Evolutionary conservation across 1,140 invertebrate genomes (phyloP).

Genomic region (Sycophila sp.): DNA sequence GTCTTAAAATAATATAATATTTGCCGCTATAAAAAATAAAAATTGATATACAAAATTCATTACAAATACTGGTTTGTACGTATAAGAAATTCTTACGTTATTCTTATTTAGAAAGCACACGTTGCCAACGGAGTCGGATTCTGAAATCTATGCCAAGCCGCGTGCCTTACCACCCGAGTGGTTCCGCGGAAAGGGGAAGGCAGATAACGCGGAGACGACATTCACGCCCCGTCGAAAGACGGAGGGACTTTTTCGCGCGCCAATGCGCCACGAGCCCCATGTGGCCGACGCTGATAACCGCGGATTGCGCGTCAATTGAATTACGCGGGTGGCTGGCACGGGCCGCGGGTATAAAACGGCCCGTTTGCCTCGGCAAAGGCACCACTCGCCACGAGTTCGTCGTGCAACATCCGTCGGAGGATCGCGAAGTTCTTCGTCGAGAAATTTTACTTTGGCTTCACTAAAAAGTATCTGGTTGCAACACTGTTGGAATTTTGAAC

Average conservation of each 20-base stretch:
- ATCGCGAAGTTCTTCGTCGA: not conserved
- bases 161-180: too few relatives aligned
- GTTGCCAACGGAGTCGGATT: too few relatives aligned
- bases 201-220: not conserved
- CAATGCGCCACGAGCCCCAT: conserved; percentile 53
- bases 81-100: too few relatives aligned
- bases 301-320: conserved; percentile 60
- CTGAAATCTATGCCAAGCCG: too few relatives aligned
- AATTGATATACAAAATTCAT: too few relatives aligned
- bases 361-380: conserved; percentile 25
- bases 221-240: not conserved
- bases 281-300: conserved; percentile 61
- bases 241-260: conserved; percentile 41
- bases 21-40: too few relatives aligned
- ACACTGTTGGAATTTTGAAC: not conserved
- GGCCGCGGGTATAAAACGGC: conserved; percentile 53
- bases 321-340: conserved; percentile 44
- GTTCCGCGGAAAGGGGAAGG: conserved; percentile 1
- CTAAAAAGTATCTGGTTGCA: not conserved
- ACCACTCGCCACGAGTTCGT: conserved; percentile 46
- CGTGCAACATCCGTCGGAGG: not conserved
- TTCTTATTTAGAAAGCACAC: too few relatives aligned
- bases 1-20: too few relatives aligned
- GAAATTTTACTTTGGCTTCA: conserved; percentile 1
- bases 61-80: too few relatives aligned